Evolutionary conservation across 2,113 vertebrate species (phyloP).

Genomic region (Phasianus colchicus): DNA sequence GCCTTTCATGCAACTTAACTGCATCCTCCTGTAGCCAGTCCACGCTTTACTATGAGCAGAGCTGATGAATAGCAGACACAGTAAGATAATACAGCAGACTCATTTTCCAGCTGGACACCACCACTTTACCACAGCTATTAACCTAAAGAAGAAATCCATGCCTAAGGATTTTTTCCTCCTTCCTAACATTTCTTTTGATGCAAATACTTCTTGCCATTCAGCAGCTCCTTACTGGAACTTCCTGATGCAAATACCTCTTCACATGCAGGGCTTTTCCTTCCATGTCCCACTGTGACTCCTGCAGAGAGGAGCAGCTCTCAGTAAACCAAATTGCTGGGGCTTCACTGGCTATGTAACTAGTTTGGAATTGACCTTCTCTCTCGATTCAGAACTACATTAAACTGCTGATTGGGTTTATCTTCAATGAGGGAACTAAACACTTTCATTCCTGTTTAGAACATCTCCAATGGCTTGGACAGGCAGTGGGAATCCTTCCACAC

Average conservation of each 20-base stretch:
- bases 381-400: conserved; percentile 39
- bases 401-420: conserved; percentile 47
- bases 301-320: conserved; percentile 64
- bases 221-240: conserved; percentile 48
- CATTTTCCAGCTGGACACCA: not conserved
- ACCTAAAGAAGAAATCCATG: conserved; percentile 1
- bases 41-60: not conserved
- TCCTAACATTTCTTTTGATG: conserved; percentile 16
- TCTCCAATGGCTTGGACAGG: not conserved
- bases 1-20: not conserved
- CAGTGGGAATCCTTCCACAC: not conserved
- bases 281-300: conserved; percentile 65
- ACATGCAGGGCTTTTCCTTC: conserved; percentile 55
- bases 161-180: conserved; percentile 2
- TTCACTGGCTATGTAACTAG: conserved; percentile 51
- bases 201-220: conserved; percentile 65
- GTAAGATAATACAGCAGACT: not conserved
- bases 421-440: conserved; percentile 5
- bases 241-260: conserved; percentile 72
- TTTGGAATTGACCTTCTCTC: conserved; percentile 49
- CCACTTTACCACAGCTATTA: not conserved
- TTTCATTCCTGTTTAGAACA: conserved; percentile 31
- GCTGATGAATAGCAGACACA: not conserved
- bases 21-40: not conserved
- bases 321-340: conserved; percentile 44